Evolutionary conservation across 2,888 invertebrate genomes (phyloP), one percentile per base, ranked within the genome.

Genomic region (Vanessa cardui): DNA sequence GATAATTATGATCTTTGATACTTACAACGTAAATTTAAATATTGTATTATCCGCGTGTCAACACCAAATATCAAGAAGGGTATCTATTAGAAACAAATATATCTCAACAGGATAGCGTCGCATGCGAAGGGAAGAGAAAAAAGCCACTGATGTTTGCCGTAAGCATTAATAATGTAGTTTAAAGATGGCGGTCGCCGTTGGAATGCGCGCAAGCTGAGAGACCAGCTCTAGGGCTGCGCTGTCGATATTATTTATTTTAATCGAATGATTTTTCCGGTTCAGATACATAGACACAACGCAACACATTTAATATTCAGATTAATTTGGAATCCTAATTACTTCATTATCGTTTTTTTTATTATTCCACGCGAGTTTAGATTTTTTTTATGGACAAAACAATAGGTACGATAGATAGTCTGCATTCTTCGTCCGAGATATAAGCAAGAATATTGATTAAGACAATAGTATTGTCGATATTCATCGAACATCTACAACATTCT

Each of bases 91-190:
- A 89, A 89, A 88, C 89, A 90, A 89, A 90, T 88, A 89, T 79
- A 83, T 83, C 80, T 74, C 70, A 78, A 71, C 83, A 74, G 82
- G 79, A 77, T 82, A 79, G 80, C 80, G 79, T 74, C 77, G 78
- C 76, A 75, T 76, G 74, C 72, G 26, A 44, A 39, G 18, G 20
- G 50, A 74, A 78, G 79, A 75, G 72, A 76, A 82, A 81, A 87
- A 87, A 86, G 84, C 77, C 77, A 74, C 75, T 77, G 76, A 80
- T 80, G 87, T 84, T 85, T 82, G 86, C 83, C 81, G 88, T 83
- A 81, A 83, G 88, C 90, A 90, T 90, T 90, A 89, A 90, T 91
- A 90, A 91, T 91, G 90, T 88, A 90, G 77, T 88, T 88, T 88
- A 85, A 92, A 92, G 88, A 91, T 91, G 91, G 90, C 92, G 84